Evolutionary conservation across 1,140 invertebrate genomes (phyloP), one percentile per base, ranked within the genome.

Genomic region (Andrena cerasifolii): DNA sequence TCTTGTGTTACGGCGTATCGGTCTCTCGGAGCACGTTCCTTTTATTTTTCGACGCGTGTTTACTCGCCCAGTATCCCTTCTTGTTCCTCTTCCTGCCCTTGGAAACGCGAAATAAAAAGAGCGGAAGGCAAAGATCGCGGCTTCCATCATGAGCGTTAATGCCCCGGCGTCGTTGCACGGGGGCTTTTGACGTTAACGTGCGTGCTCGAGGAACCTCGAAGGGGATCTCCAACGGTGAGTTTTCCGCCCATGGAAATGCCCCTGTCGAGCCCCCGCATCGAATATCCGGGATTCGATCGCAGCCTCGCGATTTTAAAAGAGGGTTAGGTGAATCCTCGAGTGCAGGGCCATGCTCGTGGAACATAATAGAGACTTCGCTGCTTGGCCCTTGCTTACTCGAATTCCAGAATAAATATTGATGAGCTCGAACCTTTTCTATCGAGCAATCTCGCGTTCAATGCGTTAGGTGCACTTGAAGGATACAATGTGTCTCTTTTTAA

Each of bases 131-230:
- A 80, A 66, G 70, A 62, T 73, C 70, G 51, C 33, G 40, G 61
- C 24, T 74, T 79, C 70, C 43, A 61, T 74, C 62, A 65, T 72
- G 43, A 79, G 14, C 51, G 74, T 33, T 61, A 77, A 77, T 61
- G 65, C 56, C 36, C 36, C 45, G 4, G 28, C 45, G 33, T 51
- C 45, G 74, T 70, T 75, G 51, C 45, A 45, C 70, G 51, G 47
- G 75, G 47, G 75, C 54, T 77, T 77, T 77, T 77, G 36, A 78
- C 53, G 68, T 63, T 56, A 73, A 73, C 68, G 76, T 61, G 76
- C 58, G 76, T 78, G 76, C 68, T 56, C 68, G 26, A 63, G 40
- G 68, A 72, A 28, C 58, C 49, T 24, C 58, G 31, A n/a, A 54
- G 76, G 54, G 68, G 66, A 71, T 63, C 26, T 53, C 7, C n/a